Evolutionary conservation across 2,888 invertebrate species (phyloP), one percentile per base, ranked within the genome.

Genomic region (Callimorpha dominula): DNA sequence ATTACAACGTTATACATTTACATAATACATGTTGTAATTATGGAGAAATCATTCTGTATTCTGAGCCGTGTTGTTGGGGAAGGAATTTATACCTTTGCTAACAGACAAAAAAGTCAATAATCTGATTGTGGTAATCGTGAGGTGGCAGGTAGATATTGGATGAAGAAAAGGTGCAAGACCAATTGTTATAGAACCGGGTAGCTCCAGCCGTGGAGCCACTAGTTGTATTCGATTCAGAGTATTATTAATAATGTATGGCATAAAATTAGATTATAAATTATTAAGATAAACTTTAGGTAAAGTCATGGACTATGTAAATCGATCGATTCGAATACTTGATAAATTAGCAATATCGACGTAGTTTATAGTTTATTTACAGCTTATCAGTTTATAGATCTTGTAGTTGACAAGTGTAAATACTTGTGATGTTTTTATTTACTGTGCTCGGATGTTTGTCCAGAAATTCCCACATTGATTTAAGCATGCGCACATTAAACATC

Each of bases 381-480:
- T 31, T 31, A 31, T 31, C 31, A 31, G 31, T 31, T 31, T 31
- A 31, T 31, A 31, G 31, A 31, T 31, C 31, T 31, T 31, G 31
- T 31, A 31, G 31, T 31, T 31, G 31, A 31, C 31, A 31, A 46
- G 43, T 20, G 1, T 12, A 12, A 57, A 31, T 31, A 31, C 20
- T 31, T 31, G 31, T 60, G 6, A 31, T 60, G 14, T 60, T 60
- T 14, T 14, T 14, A 7, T 31, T 31, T 12, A 31, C 11, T 31
- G 60, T 60, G 31, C 31, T 31, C 31, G 20, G 6, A 46, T 31
- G 50, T 65, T 65, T 65, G 50, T 17, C 50, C 65, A 65, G 31
- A 65, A 68, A 68, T 54, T 43, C 67, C 54, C 54, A 68, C 54
- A 43, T 68, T 68, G 67, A 68, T 43, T n/a, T 54, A 50, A 14